Evolutionary conservation across 2,113 vertebrate species (phyloP).

Genomic region (Grammomys dolichurus): DNA sequence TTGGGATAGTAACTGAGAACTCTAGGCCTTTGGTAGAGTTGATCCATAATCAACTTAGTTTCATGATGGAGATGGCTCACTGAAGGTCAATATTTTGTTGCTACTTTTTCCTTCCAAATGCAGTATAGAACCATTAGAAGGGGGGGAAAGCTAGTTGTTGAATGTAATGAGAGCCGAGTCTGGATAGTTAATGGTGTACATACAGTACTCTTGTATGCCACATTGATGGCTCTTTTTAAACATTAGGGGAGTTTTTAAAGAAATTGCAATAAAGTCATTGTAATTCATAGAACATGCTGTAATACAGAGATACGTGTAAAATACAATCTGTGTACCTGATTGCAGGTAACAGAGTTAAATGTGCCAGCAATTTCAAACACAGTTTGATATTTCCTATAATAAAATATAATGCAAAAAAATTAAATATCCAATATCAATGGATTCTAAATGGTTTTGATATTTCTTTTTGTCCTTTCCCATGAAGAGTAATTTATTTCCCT

Average conservation of each 20-base stretch:
- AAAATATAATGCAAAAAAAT: conserved; percentile 95
- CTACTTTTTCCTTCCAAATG: conserved; percentile 71
- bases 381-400: conserved; percentile 96
- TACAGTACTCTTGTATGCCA: conserved; percentile 72
- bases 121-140: conserved; percentile 67
- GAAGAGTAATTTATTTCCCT: conserved; percentile 96
- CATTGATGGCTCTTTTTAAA: conserved; percentile 80
- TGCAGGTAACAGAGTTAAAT: conserved; percentile 99
- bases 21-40: conserved; percentile 41
- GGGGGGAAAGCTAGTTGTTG: conserved; percentile 72
- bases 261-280: conserved; percentile 87
- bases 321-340: conserved; percentile 96
- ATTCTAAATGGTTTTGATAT: conserved; percentile 97
- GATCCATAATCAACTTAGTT: conserved; percentile 65
- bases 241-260: conserved; percentile 73
- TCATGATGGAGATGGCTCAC: conserved; percentile 36
- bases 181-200: conserved; percentile 80
- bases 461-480: conserved; percentile 95
- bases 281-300: conserved; percentile 88
- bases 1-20: conserved; percentile 21
- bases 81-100: conserved; percentile 69
- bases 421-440: conserved; percentile 96
- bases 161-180: conserved; percentile 76
- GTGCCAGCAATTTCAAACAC: conserved; percentile 97
- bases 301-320: conserved; percentile 93